Evolutionary conservation across 2,797 vertebrate species (phyloP).

Genomic region (Phalanger gymnotis): DNA sequence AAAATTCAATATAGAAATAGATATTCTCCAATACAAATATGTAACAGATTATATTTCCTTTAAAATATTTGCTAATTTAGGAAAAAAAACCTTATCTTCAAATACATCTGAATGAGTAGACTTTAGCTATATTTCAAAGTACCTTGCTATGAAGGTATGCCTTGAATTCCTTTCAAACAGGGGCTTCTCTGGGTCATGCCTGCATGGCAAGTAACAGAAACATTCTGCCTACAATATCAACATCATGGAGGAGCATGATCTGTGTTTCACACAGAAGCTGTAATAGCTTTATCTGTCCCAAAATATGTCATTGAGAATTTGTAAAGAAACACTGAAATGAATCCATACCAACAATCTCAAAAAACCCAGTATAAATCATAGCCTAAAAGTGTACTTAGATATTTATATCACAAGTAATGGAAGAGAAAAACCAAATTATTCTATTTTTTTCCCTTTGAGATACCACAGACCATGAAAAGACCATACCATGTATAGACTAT

Average conservation of each 20-base stretch:
- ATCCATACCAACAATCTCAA: too few relatives aligned
- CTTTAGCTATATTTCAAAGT: background rate
- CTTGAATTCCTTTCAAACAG: slow-evolving; percentile 87
- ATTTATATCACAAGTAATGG: background rate
- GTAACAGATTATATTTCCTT: background rate
- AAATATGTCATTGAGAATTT: too few relatives aligned
- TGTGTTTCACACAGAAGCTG: too few relatives aligned
- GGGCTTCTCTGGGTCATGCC: slow-evolving; percentile 48
- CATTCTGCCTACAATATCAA: too few relatives aligned
- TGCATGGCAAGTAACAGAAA: too few relatives aligned
- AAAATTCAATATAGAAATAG: too few relatives aligned
- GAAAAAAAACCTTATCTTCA: background rate
- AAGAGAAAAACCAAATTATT: background rate
- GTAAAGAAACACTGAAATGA: too few relatives aligned
- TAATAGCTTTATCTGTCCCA: too few relatives aligned
- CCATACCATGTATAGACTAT: background rate
- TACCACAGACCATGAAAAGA: background rate
- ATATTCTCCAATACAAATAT: background rate
- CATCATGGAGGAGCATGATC: too few relatives aligned
- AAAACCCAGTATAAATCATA: too few relatives aligned
- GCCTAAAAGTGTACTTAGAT: background rate
- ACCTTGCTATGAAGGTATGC: slow-evolving; percentile 91
- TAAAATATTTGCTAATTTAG: background rate
- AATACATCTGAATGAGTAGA: background rate
- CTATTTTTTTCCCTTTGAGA: background rate